These are phyloP conservation scores for Papilio protenor DNA, from an alignment of 2,888 invertebrate species.

Conservation along the genomic window DNA sequence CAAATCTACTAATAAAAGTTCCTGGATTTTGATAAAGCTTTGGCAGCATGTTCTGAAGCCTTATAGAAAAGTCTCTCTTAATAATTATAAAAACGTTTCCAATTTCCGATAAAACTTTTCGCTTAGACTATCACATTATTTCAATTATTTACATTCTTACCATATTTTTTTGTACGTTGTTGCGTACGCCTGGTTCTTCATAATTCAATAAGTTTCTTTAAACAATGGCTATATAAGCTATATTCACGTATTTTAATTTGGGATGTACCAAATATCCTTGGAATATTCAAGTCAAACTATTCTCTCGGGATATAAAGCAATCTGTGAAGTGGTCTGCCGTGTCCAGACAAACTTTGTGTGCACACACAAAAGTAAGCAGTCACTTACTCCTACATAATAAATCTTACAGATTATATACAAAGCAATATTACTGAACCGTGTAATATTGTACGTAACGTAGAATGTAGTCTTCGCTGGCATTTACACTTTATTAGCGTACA, in stretches of 20 bases:
- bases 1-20: not conserved
- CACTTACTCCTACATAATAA: not conserved
- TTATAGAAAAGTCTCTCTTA: not conserved
- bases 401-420: not conserved
- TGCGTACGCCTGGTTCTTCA: too few relatives aligned
- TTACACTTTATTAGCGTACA: not conserved
- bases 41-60: not conserved
- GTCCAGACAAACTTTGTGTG: not conserved
- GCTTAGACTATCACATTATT: not conserved
- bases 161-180: too few relatives aligned
- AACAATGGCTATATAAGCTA: not conserved
- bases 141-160: not conserved
- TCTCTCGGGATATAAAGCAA: not conserved
- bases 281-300: constrained; percentile 5
- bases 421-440: not conserved
- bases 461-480: not conserved
- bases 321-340: constrained; percentile 6
- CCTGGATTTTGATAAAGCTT: not conserved
- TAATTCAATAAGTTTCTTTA: not conserved
- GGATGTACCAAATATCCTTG: not conserved
- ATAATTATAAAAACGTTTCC: not conserved
- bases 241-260: not conserved
- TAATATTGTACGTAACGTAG: not conserved
- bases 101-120: not conserved
- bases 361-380: not conserved